Base-by-base conservation (phyloP, 2,113 vertebrate species). In the Suncus etruscus region DNA sequence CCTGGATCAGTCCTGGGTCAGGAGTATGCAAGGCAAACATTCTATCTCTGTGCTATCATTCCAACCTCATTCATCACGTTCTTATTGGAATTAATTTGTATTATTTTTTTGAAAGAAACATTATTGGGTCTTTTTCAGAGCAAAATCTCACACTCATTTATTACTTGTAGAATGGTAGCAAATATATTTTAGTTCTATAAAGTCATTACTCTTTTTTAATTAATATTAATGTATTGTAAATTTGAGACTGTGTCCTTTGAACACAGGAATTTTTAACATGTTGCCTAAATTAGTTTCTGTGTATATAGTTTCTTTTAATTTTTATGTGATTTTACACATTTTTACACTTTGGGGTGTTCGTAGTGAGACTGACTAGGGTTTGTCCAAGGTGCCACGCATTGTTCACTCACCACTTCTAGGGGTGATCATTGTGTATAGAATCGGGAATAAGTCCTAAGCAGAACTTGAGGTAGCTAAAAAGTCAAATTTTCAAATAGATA, bases 171-270 rank as follows among this genome's bases (percentile, higher is more conserved):
- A 2, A 10, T 68, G 6, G 16, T 48, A 1, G 58, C 32, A 16
- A 73, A 15, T 11, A 63, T 9, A 51, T 51, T 68, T 22, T 1
- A 7, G 54, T 4, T 47, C 2, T 51, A 6, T 83, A 73, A 81
- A 85, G 45, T 2, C 47, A 66, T 89, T 66, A 45, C 51, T 1
- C 5, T 4, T 27, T 75, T 81, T 74, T 15, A 61, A 14, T 83
- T 73, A 68, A 73, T 31, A 31, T 45, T 70, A 79, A 69, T 16
- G 8, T 84, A 47, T 31, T 6, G 3, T 32, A 27, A 79, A 54
- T 87, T 69, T 80, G 48, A 69, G 22, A 63, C 27, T 74, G 6
- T 68, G 6, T 75, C 22, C 48, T 83, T 27, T 79, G 58, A 95
- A 47, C 27, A 9, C 2, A 20, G 32, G n/a, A 18, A 31, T n/a